phyloP scores from a whole-genome alignment of 2,113 vertebrate species.

The Microcebus tavaratra region DNA sequence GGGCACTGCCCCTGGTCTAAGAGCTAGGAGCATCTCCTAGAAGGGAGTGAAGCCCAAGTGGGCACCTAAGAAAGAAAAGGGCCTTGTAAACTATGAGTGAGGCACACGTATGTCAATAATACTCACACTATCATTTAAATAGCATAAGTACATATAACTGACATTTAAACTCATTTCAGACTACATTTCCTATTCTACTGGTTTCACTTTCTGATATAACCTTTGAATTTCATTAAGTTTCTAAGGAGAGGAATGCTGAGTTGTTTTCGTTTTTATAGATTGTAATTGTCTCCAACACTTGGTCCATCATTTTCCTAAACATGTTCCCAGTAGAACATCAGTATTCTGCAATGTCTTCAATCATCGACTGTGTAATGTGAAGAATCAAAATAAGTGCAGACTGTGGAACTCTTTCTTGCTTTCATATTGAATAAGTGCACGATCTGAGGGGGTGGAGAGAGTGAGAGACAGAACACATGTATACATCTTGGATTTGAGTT shows the following conservation, averaged over 20 bases:
- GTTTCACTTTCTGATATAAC: constrained; percentile 35
- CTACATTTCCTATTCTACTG: neutral
- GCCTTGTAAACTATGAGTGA: neutral
- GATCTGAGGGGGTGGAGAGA: neutral
- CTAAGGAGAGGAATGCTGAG: constrained; percentile 22
- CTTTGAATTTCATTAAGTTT: constrained; percentile 46
- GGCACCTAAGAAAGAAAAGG: neutral
- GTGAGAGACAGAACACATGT: neutral
- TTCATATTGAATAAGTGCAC: neutral
- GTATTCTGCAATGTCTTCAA: neutral
- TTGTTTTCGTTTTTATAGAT: neutral
- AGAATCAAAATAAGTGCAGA: constrained; percentile 5
- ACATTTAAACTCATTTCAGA: constrained; percentile 36
- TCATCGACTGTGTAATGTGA: neutral
- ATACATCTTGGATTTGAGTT: constrained; percentile 41
- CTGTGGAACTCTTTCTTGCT: neutral
- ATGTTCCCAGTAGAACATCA: neutral
- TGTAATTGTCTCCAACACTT: neutral
- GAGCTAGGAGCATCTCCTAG: neutral
- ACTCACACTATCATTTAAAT: neutral
- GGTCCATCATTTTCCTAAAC: constrained; percentile 37
- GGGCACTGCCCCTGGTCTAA: neutral
- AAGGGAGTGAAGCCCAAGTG: neutral
- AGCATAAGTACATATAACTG: neutral
- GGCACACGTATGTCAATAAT: neutral